A percentile compares a stretch with the other conserved stretches of the same genome.
Evolutionary conservation across 2,888 invertebrate genomes (phyloP).

Genomic region (Folsomia manolachei): DNA sequence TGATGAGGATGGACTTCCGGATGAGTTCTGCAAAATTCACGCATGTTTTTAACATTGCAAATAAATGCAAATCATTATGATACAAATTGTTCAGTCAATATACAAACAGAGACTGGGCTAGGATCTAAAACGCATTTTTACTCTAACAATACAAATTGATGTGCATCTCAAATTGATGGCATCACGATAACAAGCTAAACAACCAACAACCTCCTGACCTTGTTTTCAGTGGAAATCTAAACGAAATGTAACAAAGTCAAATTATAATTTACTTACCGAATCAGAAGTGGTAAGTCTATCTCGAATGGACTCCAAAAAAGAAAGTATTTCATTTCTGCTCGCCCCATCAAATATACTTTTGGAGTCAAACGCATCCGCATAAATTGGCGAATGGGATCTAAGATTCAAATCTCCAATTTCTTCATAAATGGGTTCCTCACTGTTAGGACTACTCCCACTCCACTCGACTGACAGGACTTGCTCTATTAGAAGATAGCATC

Average conservation of each 20-base stretch:
- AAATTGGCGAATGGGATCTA: conserved; percentile 58
- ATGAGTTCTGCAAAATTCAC: conserved; percentile 31
- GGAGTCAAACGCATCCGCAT: conserved; percentile 53
- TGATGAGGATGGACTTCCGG: conserved; percentile 34
- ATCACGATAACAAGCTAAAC: too few species aligned
- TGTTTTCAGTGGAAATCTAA: too few species aligned
- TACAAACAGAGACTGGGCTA: too few species aligned
- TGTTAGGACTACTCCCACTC: conserved; percentile 13
- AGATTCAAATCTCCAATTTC: conserved; percentile 55
- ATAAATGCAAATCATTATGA: too few species aligned
- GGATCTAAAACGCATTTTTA: too few species aligned
- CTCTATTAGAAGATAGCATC: neutral
- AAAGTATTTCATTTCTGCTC: conserved; percentile 84
- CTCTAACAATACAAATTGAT: too few species aligned
- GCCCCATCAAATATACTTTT: conserved; percentile 67
- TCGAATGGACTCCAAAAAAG: conserved; percentile 84
- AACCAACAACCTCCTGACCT: too few species aligned
- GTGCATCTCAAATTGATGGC: too few species aligned
- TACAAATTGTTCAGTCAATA: too few species aligned
- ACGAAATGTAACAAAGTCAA: too few species aligned
- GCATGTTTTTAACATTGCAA: too few species aligned
- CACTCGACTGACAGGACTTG: conserved; percentile 1
- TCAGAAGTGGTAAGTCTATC: conserved; percentile 47
- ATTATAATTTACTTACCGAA: conserved; percentile 48
- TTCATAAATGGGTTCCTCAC: conserved; percentile 50